Conservation (phyloP, 2,113 vertebrate species). For the Patagioenas fasciata region DNA sequence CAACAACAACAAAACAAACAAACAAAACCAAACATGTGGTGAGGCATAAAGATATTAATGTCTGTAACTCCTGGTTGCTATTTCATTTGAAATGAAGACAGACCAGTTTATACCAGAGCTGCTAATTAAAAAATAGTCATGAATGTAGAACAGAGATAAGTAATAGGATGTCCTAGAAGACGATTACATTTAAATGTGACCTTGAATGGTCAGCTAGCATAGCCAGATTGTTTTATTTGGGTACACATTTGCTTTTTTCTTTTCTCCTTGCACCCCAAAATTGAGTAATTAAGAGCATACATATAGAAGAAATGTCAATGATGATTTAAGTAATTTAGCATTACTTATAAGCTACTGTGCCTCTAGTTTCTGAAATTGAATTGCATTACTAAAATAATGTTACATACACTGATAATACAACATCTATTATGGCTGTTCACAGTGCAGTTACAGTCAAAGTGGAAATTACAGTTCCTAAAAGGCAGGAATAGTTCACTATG, state of each 20-base stretch:
- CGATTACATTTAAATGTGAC: slow-evolving; percentile 44
- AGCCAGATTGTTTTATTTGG: background rate
- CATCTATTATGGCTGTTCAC: background rate
- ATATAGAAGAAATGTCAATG: background rate
- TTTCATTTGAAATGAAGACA: slow-evolving; percentile 7
- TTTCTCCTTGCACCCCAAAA: background rate
- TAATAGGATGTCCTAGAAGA: background rate
- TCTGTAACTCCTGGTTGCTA: background rate
- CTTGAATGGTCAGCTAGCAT: slow-evolving; percentile 1
- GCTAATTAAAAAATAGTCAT: slow-evolving; percentile 32
- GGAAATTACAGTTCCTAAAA: background rate
- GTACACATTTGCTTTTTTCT: background rate
- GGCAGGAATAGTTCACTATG: background rate
- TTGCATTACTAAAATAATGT: background rate
- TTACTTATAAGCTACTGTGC: background rate
- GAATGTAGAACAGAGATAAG: slow-evolving; percentile 18
- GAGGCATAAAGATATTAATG: background rate
- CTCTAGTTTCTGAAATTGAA: background rate
- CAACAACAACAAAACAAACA: too few species aligned
- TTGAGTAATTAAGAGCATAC: background rate
- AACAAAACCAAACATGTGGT: too few species aligned
- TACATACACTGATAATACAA: background rate
- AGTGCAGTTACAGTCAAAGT: background rate
- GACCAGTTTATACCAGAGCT: background rate
- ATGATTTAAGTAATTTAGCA: background rate